These are phyloP conservation scores for Coracias cyanogaster DNA, from an alignment of 2,797 vertebrate species.

Conservation along the genomic window DNA sequence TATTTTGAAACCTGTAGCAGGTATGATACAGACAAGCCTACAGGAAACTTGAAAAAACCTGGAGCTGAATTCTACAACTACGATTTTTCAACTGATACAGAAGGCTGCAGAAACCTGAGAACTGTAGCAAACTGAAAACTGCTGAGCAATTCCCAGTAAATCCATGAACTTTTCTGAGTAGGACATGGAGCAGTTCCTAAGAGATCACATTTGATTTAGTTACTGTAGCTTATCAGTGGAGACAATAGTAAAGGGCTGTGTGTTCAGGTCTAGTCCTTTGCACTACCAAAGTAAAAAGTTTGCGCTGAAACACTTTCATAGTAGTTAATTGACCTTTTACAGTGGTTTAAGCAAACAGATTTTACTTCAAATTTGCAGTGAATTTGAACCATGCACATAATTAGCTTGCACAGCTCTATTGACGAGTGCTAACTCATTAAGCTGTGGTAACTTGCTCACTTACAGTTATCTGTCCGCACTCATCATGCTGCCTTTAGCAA, in stretches of 20 bases:
- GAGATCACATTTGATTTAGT: background rate
- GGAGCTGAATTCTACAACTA: background rate
- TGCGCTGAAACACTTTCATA: background rate
- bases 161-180: background rate
- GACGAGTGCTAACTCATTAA: constrained; percentile 37
- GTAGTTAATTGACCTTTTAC: constrained; percentile 53
- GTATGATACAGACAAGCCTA: background rate
- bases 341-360: constrained; percentile 49
- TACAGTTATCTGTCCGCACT: constrained; percentile 6
- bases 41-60: background rate
- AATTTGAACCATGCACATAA: constrained; percentile 22
- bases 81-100: background rate
- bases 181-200: background rate
- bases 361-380: constrained; percentile 46
- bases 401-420: constrained; percentile 15
- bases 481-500: constrained; percentile 17
- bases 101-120: background rate
- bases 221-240: background rate
- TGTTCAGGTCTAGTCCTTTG: background rate
- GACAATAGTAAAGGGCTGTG: background rate
- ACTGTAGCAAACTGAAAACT: background rate
- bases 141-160: background rate
- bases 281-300: background rate
- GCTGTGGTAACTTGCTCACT: constrained; percentile 18
- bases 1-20: background rate